Base-by-base conservation (phyloP, 2,888 invertebrate genomes). In the Habroteleia sp. region DNA sequence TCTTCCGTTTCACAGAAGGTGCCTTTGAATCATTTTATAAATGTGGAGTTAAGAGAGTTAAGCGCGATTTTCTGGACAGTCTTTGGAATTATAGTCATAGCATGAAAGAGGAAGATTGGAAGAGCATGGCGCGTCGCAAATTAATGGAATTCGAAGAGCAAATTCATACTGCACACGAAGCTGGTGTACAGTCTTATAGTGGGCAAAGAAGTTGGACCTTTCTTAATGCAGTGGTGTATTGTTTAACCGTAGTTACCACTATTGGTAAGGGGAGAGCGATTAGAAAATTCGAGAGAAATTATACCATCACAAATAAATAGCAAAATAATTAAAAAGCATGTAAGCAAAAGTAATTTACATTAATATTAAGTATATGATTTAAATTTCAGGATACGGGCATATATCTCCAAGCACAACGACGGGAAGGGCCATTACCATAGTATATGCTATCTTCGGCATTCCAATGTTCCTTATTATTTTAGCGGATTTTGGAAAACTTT, bases 391-490 rank as follows among this genome's bases (percentile, higher is more conserved):
- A 83, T 99, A 99, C 90, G 98, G 99, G 72, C 97, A 99, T 88
- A 96, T 99, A 82, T 94, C 95, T 42, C 98, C 99, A 0, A 94
- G 94, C 80, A 99, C 99, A 6, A 92, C 90, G 3, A 92, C 93
- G 6, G 99, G 98, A 4, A 92, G 95, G 75, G 93, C 94, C 0
- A 91, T 97, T 42, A 97, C 98, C 0, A 97, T 99, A 77, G 90
- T 96, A 16, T 99, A 99, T 88, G 96, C 99, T 17, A 93, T 96
- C 74, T 93, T 99, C 76, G 99, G 99, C 6, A 98, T 99, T 82
- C 99, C 99, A 0, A 91, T 99, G 82, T 97, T 99, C 89, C 91
- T 99, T 79, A 96, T 99, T 62, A 93, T 98, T 8, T 89, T 99
- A 78, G 97, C 97, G 29, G 97, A 98, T 90, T 95, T 98, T 85